phyloP scores from a whole-genome alignment of 2,797 vertebrate genomes.

The Typhlichthys eigenmanni region DNA sequence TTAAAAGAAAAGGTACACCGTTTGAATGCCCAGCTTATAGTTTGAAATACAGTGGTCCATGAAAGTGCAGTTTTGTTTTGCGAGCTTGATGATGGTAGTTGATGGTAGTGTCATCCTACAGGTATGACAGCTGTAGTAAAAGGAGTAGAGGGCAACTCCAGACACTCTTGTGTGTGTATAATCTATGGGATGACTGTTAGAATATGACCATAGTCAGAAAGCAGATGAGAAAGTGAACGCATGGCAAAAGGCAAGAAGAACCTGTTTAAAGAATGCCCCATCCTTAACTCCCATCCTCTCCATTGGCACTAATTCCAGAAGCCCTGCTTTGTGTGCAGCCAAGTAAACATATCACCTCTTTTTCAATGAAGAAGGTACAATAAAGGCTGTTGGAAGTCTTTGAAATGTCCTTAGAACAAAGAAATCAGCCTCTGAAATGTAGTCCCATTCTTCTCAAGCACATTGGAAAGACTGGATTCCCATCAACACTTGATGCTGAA shows the following conservation, averaged over 20 bases:
- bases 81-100: too few relatives aligned
- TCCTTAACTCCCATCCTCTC: neutral
- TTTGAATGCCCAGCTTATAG: too few relatives aligned
- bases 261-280: constrained; percentile 14
- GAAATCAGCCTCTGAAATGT: constrained; percentile 25
- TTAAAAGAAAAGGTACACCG: too few relatives aligned
- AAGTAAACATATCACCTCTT: constrained; percentile 50
- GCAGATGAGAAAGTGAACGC: constrained; percentile 6
- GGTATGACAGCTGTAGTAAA: too few relatives aligned
- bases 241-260: constrained; percentile 35
- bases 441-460: constrained; percentile 15
- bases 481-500: neutral
- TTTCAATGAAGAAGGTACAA: constrained; percentile 52
- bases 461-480: neutral
- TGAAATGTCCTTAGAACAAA: constrained; percentile 47
- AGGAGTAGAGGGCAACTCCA: neutral
- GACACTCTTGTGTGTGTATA: constrained; percentile 2
- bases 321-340: constrained; percentile 28
- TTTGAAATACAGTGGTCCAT: too few relatives aligned
- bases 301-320: constrained; percentile 49
- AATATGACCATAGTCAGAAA: constrained; percentile 20
- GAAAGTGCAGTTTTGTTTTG: too few relatives aligned
- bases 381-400: constrained; percentile 62
- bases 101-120: too few relatives aligned
- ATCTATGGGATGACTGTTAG: constrained; percentile 17